A percentile compares a stretch with the other conserved stretches of the same genome.
Conservation (phyloP, 2,113 vertebrate species). For the Vulpes vulpes region DNA sequence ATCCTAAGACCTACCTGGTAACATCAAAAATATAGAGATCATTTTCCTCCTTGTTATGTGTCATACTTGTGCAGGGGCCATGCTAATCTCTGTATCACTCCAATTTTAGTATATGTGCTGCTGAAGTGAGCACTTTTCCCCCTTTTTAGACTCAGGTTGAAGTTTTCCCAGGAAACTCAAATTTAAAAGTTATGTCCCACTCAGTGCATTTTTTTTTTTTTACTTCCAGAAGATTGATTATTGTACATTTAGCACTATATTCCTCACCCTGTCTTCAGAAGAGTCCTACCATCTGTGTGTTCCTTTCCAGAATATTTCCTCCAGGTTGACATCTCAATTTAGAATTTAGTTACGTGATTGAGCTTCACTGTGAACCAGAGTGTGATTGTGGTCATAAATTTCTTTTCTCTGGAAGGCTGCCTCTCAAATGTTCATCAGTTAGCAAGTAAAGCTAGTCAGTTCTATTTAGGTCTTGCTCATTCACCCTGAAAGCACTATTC, state of each 20-base stretch:
- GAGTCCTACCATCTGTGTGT: constrained; percentile 2
- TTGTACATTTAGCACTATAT: not conserved
- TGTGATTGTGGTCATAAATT: constrained; percentile 66
- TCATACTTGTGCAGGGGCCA: not conserved
- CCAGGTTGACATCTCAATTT: constrained; percentile 63
- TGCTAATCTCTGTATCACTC: not conserved
- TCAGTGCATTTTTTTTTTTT: not conserved
- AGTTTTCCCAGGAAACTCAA: not conserved
- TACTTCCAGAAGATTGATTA: constrained; percentile 30
- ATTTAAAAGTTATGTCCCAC: constrained; percentile 22
- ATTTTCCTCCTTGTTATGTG: not conserved
- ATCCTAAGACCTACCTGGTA: not conserved
- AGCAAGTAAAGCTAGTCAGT: constrained; percentile 30
- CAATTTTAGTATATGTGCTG: not conserved
- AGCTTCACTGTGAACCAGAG: constrained; percentile 60
- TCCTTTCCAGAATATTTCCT: constrained; percentile 69
- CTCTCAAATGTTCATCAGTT: constrained; percentile 67
- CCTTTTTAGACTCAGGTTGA: not conserved
- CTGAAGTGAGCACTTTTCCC: not conserved
- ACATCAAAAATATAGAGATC: not conserved
- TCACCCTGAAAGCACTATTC: constrained; percentile 47
- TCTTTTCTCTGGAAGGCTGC: constrained; percentile 56
- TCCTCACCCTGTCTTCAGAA: constrained; percentile 47
- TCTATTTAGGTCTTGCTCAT: constrained; percentile 60
- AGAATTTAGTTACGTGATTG: constrained; percentile 60